Evolutionary conservation across 2,888 invertebrate species (phyloP).

Genomic region (Diarsia brunnea): DNA sequence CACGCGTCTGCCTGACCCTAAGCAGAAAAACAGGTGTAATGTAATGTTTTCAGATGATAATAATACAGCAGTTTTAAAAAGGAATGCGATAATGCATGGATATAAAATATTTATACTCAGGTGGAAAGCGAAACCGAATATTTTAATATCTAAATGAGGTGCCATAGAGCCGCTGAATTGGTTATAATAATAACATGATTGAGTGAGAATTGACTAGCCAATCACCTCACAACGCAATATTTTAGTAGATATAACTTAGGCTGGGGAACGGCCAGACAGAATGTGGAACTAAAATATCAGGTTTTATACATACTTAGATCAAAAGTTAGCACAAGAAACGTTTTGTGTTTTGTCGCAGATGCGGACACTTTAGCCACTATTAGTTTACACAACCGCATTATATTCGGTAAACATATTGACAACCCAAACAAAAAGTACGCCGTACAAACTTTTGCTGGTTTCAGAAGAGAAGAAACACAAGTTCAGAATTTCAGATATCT

Average conservation of each 20-base stretch:
- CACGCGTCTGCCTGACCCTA: background rate
- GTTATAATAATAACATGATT: conserved; percentile 12
- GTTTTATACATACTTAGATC: background rate
- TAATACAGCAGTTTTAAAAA: conserved; percentile 6
- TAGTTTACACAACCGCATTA: background rate
- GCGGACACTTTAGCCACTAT: background rate
- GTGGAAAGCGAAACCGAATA: conserved; percentile 41
- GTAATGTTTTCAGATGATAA: background rate
- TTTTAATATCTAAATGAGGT: conserved; percentile 42
- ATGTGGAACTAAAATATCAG: background rate
- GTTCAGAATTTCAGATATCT: background rate
- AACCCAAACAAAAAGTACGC: no score
- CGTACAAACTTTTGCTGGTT: background rate
- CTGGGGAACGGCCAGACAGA: conserved; percentile 3
- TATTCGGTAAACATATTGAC: no score
- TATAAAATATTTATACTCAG: conserved; percentile 26
- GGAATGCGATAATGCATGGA: conserved; percentile 16
- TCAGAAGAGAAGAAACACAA: background rate
- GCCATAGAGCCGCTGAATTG: conserved; percentile 17
- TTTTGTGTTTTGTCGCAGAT: conserved; percentile 1
- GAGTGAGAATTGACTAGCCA: conserved; percentile 6
- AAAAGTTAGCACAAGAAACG: background rate
- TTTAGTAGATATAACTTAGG: background rate
- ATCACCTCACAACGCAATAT: conserved; percentile 2
- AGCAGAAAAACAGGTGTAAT: background rate